Evolutionary conservation across 2,888 invertebrate genomes (phyloP), one percentile per base, ranked within the genome.

Genomic region (Salticus scenicus): DNA sequence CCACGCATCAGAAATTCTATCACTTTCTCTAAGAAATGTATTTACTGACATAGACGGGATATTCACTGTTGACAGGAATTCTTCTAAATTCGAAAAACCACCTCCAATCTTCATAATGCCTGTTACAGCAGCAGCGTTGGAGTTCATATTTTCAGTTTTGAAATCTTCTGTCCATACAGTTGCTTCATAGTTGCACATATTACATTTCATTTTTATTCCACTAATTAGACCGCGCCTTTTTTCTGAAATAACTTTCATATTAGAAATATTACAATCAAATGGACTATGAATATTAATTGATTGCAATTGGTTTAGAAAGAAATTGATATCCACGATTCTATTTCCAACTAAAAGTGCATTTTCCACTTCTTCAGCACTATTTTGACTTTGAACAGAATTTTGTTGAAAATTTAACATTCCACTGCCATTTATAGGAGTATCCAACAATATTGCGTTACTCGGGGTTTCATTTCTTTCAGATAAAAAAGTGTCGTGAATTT

Each of bases 51-150:
- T 47, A 10, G 51, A 14, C 12, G 47, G 76, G 4, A 77, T 33
- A 51, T 77, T 24, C 4, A 67, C 7, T 12, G 20, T 5, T 0
- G 76, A 69, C 5, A 69, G 24, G 20, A 77, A 31, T 31, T 77
- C 67, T 47, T 67, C 67, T 20, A 76, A 31, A 76, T 76, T 76
- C 10, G 76, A 31, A 67, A 31, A 76, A 0, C 42, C 76, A 30
- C 67, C 28, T 30, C 76, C 69, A 10, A 67, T 67, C 12, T 28
- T 47, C 33, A 69, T 76, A 1, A 76, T 28, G 1, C 31, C 67
- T 7, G 51, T 20, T 2, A 47, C 67, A 33, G 67, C 67, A 0
- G 51, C 57, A 0, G 57, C 33, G n/a, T 51, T 73, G 1, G 57
- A 14, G n/a, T 57, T 33, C 0, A 20, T 37, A 12, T 7, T 8